Percentiles rank a stretch among this genome's conserved stretches.
These are phyloP conservation scores for Pagetopsis macropterus DNA, from an alignment of 2,797 vertebrate genomes.

Conservation along the genomic window DNA sequence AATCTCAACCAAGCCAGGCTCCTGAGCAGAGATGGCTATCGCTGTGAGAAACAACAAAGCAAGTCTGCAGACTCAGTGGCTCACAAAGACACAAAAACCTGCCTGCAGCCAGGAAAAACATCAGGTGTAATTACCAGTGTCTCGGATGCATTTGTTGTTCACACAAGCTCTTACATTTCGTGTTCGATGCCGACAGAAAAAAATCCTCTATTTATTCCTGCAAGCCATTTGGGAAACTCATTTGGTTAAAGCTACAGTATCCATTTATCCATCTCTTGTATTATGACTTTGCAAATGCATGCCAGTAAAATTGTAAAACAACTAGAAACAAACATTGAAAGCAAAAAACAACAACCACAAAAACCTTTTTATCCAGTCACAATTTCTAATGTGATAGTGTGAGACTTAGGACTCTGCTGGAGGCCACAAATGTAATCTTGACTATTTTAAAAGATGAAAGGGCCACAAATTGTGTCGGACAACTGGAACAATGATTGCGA, in stretches of 20 bases:
- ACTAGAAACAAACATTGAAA: conserved; percentile 3
- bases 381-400: conserved; percentile 34
- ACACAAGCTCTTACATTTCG: background rate
- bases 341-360: background rate
- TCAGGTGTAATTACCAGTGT: conserved; percentile 19
- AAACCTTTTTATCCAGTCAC: conserved; percentile 7
- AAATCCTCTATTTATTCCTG: background rate
- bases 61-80: conserved; percentile 13
- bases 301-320: background rate
- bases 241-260: background rate
- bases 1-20: conserved; percentile 21
- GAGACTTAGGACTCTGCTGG: conserved; percentile 37
- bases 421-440: conserved; percentile 57
- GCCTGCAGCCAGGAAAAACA: background rate
- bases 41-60: conserved; percentile 29
- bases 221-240: background rate
- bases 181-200: background rate
- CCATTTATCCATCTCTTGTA: background rate
- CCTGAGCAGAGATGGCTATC: conserved; percentile 17
- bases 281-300: background rate
- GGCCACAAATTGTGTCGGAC: conserved; percentile 76
- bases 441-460: conserved; percentile 71
- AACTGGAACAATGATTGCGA: conserved; percentile 74
- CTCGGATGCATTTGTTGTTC: conserved; percentile 15
- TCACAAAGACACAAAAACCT: conserved; percentile 14